These are phyloP conservation scores for Corvus moneduloides DNA, from an alignment of 2,113 vertebrate species.

Conservation along the genomic window DNA sequence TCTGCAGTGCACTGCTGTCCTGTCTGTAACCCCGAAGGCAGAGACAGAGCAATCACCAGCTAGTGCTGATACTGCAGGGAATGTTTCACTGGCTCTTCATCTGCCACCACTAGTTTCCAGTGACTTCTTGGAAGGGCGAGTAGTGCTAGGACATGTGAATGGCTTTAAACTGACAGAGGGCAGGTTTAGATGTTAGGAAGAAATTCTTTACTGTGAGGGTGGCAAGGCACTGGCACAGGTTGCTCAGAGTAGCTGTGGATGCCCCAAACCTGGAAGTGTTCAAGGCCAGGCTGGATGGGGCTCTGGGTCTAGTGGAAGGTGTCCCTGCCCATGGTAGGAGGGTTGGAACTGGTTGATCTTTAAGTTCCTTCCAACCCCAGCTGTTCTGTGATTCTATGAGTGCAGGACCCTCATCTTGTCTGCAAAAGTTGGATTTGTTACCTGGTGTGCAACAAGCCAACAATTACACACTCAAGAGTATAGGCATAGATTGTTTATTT, in stretches of 20 bases:
- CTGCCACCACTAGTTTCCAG: neutral
- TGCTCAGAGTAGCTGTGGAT: neutral
- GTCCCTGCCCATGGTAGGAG: neutral
- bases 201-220: neutral
- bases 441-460: neutral
- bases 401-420: neutral
- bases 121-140: neutral
- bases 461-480: neutral
- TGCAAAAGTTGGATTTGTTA: neutral
- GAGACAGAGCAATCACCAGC: accelerated
- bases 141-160: too few relatives aligned
- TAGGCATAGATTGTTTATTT: neutral
- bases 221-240: neutral
- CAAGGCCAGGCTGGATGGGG: neutral
- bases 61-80: neutral
- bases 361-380: neutral
- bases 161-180: neutral
- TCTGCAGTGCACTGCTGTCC: neutral
- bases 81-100: neutral
- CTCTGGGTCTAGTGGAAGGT: neutral
- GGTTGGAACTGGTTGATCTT: neutral
- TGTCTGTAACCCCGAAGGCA: neutral
- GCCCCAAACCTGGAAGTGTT: neutral
- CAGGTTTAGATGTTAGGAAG: neutral
- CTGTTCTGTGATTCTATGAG: neutral